Conservation (phyloP, 2,113 vertebrate genomes). For the human (Homo sapiens) region GRCh38 chr1:13590501-13591000, state of each 20-base stretch:
- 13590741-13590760: neutral
- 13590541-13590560: neutral
- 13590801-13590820: neutral
- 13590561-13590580: neutral
- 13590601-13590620: neutral
- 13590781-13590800: neutral
- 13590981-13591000: too few species aligned
- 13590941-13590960: neutral
- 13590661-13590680: neutral
- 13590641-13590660: neutral
- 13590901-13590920: neutral
- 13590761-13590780: neutral
- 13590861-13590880: too few species aligned
- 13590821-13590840: neutral
- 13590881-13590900: neutral
- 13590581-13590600: neutral
- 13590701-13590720: fast-evolving
- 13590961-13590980: too few species aligned
- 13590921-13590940: neutral
- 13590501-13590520: neutral
- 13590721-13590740: neutral
- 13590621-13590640: neutral
- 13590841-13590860: neutral
- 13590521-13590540: neutral
- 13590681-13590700: neutral